Evolutionary conservation across 2,888 invertebrate genomes (phyloP).

Genomic region (Synergus laeviventris): DNA sequence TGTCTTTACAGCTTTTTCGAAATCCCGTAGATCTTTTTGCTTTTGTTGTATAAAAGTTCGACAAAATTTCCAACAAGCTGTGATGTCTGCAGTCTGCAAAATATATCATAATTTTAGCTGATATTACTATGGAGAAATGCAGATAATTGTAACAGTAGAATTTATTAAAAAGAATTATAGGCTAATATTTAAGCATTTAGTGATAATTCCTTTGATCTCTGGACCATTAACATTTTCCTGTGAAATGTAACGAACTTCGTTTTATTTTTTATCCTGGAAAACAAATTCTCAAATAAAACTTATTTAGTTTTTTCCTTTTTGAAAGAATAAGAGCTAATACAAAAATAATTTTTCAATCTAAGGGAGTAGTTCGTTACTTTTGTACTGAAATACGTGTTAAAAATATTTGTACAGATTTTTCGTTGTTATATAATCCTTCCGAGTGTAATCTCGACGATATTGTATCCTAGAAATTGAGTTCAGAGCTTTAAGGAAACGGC

Average conservation of each 20-base stretch:
- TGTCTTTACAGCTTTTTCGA: slow-evolving; percentile 13
- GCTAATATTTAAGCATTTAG: slow-evolving; percentile 24
- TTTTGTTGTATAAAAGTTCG: slow-evolving; percentile 22
- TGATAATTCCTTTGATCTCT: slow-evolving; percentile 64
- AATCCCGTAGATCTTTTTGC: slow-evolving; percentile 11
- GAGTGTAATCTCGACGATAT: slow-evolving; percentile 15
- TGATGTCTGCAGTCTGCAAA: slow-evolving; percentile 13
- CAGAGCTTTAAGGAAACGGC: neutral
- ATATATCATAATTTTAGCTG: slow-evolving; percentile 23
- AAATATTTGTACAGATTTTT: slow-evolving; percentile 27
- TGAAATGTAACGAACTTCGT: slow-evolving; percentile 17
- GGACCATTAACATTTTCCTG: slow-evolving; percentile 53
- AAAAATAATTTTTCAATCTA: slow-evolving; percentile 3
- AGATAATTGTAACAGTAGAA: slow-evolving; percentile 50
- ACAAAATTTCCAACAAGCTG: slow-evolving; percentile 27
- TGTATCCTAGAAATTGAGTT: slow-evolving; percentile 37
- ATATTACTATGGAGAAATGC: slow-evolving; percentile 18
- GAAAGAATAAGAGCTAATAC: neutral
- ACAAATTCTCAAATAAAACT: no score
- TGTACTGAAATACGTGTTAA: slow-evolving; percentile 1
- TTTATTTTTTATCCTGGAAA: slow-evolving; percentile 7
- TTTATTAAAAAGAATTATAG: slow-evolving; percentile 7
- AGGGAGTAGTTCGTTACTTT: slow-evolving; percentile 25
- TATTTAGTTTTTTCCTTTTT: neutral
- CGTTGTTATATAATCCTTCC: neutral